phyloP scores from a whole-genome alignment of 2,888 invertebrate species.

The Synergus gifuensis region DNA sequence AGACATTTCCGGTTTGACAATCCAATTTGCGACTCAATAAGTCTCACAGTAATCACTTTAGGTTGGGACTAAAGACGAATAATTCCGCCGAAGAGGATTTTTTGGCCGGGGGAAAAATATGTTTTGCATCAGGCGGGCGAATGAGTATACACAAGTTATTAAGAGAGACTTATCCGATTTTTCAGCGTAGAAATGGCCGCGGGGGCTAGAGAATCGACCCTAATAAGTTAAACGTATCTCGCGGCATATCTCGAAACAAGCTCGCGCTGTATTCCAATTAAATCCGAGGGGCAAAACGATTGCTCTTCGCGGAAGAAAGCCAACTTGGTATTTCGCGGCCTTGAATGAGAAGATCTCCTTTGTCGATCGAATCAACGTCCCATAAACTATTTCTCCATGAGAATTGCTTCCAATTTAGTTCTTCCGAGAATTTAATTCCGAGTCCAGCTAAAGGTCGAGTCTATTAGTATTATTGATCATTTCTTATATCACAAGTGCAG shows the following conservation, averaged over 20 bases:
- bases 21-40: neutral
- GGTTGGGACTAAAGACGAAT: neutral
- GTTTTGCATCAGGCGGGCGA: constrained; percentile 1
- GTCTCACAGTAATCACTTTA: neutral
- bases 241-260: constrained; percentile 56
- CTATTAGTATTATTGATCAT: neutral
- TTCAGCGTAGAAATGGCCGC: constrained; percentile 51
- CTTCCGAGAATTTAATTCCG: constrained; percentile 5
- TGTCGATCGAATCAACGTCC: constrained; percentile 37
- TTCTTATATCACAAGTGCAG: neutral
- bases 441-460: constrained; percentile 3
- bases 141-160: neutral
- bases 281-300: constrained; percentile 53
- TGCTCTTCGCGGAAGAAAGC: constrained; percentile 49
- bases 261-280: constrained; percentile 53
- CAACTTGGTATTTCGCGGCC: constrained; percentile 19
- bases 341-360: constrained; percentile 23
- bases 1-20: neutral
- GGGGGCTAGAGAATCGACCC: constrained; percentile 54
- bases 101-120: neutral
- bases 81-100: neutral
- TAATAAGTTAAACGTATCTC: constrained; percentile 59
- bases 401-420: constrained; percentile 22
- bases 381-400: constrained; percentile 24
- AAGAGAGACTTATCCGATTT: constrained; percentile 47